Evolutionary conservation across 35 echinoderm and acorn worm genomes (phyloP).

Genomic region (Eucidaris tribuloides): DNA sequence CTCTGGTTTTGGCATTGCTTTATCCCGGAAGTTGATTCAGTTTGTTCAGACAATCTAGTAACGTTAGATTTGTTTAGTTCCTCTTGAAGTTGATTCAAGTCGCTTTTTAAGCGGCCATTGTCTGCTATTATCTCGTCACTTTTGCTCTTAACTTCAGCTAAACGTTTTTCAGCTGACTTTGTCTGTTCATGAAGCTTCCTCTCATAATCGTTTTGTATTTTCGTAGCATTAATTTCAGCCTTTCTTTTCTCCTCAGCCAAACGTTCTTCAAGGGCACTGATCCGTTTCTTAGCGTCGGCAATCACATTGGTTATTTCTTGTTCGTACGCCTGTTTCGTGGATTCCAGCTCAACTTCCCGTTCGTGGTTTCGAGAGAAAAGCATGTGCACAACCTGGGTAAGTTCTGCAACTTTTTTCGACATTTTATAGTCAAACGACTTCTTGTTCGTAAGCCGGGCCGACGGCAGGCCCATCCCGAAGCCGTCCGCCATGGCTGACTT

Average conservation of each 20-base stretch:
- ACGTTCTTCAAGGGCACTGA: conserved; percentile 19
- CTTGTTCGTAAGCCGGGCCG: conserved; percentile 22
- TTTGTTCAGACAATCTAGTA: too few species aligned
- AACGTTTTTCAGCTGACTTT: not conserved
- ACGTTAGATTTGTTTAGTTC: not conserved
- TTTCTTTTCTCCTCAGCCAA: conserved; percentile 47
- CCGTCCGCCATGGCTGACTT: conserved; percentile 12
- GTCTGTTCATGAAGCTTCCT: conserved; percentile 13
- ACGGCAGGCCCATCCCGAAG: not conserved
- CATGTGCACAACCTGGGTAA: conserved; percentile 97
- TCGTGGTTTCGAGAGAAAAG: conserved; percentile 93
- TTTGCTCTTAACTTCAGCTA: not conserved
- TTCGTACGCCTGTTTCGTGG: conserved; percentile 69
- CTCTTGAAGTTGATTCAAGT: conserved; percentile 25
- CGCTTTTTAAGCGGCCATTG: conserved; percentile 20
- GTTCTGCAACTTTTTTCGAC: conserved; percentile 93
- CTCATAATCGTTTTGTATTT: conserved; percentile 6
- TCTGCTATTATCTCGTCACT: not conserved
- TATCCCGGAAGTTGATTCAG: too few species aligned
- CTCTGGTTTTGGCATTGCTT: too few species aligned
- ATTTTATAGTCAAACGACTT: conserved; percentile 90
- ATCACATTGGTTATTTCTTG: conserved; percentile 67
- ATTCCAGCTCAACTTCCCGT: conserved; percentile 79
- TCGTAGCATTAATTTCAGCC: not conserved
- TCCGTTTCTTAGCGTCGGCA: conserved; percentile 52